phyloP scores from a whole-genome alignment of 1,140 invertebrate species.

The Anastrepha ludens region DNA sequence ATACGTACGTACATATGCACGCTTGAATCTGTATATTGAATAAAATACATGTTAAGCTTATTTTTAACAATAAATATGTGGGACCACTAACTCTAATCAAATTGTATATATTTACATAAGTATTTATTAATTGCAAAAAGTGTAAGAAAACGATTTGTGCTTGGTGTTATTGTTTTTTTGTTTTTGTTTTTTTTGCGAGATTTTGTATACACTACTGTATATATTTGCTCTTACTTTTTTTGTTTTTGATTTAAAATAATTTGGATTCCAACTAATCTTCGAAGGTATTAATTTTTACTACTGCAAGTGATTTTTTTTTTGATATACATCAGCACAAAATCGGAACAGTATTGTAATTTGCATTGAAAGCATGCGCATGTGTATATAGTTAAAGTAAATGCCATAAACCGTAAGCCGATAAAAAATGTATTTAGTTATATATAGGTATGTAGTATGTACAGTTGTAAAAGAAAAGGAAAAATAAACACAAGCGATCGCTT shows the following conservation, averaged over 20 bases:
- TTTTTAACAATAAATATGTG: slow-evolving; percentile 8
- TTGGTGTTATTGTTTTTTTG: background rate
- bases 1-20: background rate
- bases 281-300: background rate
- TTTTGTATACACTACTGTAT: too few species aligned
- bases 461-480: background rate
- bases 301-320: too few species aligned
- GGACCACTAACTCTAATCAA: background rate
- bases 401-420: background rate
- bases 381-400: background rate
- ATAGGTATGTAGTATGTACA: background rate
- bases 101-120: background rate
- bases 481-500: background rate
- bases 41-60: background rate
- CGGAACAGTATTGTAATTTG: too few species aligned
- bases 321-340: too few species aligned
- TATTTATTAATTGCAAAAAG: background rate
- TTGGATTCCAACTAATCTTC: too few species aligned
- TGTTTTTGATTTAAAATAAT: too few species aligned
- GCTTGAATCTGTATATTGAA: too few species aligned
- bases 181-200: too few species aligned
- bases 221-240: too few species aligned
- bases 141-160: slow-evolving; percentile 38
- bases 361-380: too few species aligned
- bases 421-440: background rate